phyloP scores from a whole-genome alignment of 1,140 invertebrate species.

The Drosophila prosaltans region DNA sequence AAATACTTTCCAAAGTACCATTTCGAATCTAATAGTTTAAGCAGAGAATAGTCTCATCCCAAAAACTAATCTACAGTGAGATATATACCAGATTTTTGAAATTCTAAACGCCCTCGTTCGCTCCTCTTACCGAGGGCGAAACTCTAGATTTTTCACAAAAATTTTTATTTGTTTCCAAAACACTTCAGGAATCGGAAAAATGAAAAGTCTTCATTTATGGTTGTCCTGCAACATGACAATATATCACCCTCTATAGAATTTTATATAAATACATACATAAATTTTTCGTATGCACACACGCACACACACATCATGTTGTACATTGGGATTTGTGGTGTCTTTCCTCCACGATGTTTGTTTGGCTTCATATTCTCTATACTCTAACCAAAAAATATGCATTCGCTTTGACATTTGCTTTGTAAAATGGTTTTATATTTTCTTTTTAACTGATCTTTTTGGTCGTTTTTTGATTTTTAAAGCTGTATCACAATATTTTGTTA shows the following conservation, averaged over 20 bases:
- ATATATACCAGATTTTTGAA: not conserved
- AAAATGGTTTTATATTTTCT: not conserved
- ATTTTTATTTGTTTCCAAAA: constrained; percentile 17
- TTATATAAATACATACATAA: constrained; percentile 35
- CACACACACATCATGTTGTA: constrained; percentile 32
- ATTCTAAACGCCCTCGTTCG: not conserved
- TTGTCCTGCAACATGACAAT: constrained; percentile 43
- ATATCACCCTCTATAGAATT: constrained; percentile 50
- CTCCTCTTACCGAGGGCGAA: not conserved
- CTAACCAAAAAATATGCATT: not conserved
- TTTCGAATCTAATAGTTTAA: not conserved
- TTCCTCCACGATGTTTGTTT: constrained; percentile 47
- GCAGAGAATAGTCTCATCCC: not conserved
- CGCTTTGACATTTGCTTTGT: too few relatives aligned
- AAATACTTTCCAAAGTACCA: constrained; percentile 11
- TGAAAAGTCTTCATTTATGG: constrained; percentile 37
- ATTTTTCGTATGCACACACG: constrained; percentile 3
- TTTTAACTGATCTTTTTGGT: too few relatives aligned
- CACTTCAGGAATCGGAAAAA: constrained; percentile 30
- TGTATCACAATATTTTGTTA: too few relatives aligned
- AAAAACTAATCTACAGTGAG: not conserved
- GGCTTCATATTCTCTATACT: constrained; percentile 41
- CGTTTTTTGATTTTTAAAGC: too few relatives aligned
- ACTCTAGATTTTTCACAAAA: constrained; percentile 1
- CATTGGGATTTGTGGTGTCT: constrained; percentile 54